A percentile compares a stretch with the other conserved stretches of the same genome.
phyloP scores from a whole-genome alignment of 2,113 vertebrate genomes.

The Caloenas nicobarica region DNA sequence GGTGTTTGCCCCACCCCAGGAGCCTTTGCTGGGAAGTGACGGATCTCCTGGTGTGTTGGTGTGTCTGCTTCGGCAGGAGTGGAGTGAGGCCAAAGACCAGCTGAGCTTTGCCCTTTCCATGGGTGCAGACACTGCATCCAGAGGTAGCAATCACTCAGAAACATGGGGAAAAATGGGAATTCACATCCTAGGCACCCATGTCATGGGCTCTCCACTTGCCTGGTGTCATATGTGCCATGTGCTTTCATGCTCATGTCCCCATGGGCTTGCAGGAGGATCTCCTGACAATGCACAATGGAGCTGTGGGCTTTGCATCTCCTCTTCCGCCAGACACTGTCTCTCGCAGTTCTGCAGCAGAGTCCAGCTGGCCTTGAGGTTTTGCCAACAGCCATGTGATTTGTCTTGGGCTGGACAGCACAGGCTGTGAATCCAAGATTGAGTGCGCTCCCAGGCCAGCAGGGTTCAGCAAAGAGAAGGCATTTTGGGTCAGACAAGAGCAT shows the following conservation, averaged over 20 bases:
- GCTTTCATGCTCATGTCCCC: rapidly evolving
- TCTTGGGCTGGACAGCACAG: background rate
- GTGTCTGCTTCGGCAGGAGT: background rate
- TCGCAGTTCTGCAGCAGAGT: background rate
- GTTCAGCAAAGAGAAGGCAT: background rate
- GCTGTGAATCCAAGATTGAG: slow-evolving; percentile 40
- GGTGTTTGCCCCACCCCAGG: background rate
- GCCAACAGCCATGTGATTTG: slow-evolving; percentile 1
- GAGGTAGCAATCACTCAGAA: rapidly evolving
- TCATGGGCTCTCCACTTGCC: rapidly evolving
- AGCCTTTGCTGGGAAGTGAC: background rate
- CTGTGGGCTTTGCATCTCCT: background rate
- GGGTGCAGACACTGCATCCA: rapidly evolving
- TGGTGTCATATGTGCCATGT: rapidly evolving
- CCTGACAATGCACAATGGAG: rapidly evolving
- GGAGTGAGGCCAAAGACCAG: background rate
- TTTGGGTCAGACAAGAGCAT: background rate
- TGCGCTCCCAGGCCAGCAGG: background rate
- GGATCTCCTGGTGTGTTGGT: rapidly evolving
- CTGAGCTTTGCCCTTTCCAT: background rate
- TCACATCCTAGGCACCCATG: rapidly evolving
- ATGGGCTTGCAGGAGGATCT: background rate
- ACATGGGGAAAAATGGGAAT: background rate
- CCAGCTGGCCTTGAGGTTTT: slow-evolving; percentile 24
- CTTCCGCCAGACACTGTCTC: background rate